Conservation (phyloP, 2,888 invertebrate genomes). For the Rotaria magnacalcarata region DNA sequence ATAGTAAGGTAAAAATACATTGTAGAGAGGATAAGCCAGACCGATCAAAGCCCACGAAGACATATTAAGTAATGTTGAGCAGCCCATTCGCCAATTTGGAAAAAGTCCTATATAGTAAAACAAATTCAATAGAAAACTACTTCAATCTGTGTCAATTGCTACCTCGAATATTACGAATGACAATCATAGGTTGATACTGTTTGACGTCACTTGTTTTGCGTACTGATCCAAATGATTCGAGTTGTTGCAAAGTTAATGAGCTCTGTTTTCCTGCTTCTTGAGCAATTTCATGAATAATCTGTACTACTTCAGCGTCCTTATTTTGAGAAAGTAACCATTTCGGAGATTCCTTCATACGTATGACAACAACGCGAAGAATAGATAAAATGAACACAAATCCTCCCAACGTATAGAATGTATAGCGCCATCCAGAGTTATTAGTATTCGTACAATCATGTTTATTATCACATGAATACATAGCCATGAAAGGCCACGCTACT, state of each 20-base stretch:
- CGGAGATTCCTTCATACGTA: slow-evolving; percentile 4
- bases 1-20: neutral
- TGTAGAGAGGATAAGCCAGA: slow-evolving; percentile 18
- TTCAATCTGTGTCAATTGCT: neutral
- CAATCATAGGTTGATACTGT: neutral
- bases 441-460: neutral
- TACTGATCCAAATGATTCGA: neutral
- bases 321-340: slow-evolving; percentile 12
- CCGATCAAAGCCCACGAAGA: slow-evolving; percentile 18
- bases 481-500: slow-evolving; percentile 1
- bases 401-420: neutral
- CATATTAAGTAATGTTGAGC: neutral
- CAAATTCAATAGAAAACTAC: too few species aligned
- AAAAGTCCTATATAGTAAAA: neutral
- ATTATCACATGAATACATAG: neutral
- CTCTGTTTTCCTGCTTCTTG: neutral
- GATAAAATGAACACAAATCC: neutral
- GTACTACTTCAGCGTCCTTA: neutral
- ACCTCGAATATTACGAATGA: neutral
- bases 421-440: neutral
- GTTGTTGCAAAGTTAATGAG: neutral
- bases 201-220: too few species aligned
- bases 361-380: neutral
- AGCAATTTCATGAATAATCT: neutral
- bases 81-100: neutral